phyloP scores from a whole-genome alignment of 2,113 vertebrate species.

The Pongo pygmaeus region DNA sequence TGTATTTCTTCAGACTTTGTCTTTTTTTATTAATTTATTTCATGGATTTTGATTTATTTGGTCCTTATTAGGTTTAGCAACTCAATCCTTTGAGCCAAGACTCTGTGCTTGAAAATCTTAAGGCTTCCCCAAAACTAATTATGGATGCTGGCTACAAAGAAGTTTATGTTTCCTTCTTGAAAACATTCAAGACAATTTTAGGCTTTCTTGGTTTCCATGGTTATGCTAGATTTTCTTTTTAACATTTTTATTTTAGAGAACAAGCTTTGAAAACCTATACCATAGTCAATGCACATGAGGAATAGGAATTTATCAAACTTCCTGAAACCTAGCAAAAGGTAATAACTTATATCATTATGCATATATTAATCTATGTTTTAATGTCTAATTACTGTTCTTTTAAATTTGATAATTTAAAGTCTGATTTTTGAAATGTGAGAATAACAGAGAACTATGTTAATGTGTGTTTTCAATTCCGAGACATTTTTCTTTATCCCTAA shows the following conservation, averaged over 20 bases:
- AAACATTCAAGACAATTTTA: background rate
- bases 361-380: background rate
- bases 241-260: background rate
- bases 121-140: background rate
- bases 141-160: background rate
- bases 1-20: background rate
- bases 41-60: background rate
- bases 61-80: background rate
- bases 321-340: background rate
- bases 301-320: background rate
- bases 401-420: background rate
- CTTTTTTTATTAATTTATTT: background rate
- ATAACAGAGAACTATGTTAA: background rate
- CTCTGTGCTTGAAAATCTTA: background rate
- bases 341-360: background rate
- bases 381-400: background rate
- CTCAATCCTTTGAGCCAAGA: background rate
- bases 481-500: background rate
- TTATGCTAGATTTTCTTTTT: background rate
- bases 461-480: background rate
- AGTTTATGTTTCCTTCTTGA: background rate
- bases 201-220: background rate
- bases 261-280: background rate
- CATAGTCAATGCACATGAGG: rapidly evolving
- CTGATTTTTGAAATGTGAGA: background rate